phyloP scores from a whole-genome alignment of 2,888 invertebrate species.

The Hylaea fasciaria region DNA sequence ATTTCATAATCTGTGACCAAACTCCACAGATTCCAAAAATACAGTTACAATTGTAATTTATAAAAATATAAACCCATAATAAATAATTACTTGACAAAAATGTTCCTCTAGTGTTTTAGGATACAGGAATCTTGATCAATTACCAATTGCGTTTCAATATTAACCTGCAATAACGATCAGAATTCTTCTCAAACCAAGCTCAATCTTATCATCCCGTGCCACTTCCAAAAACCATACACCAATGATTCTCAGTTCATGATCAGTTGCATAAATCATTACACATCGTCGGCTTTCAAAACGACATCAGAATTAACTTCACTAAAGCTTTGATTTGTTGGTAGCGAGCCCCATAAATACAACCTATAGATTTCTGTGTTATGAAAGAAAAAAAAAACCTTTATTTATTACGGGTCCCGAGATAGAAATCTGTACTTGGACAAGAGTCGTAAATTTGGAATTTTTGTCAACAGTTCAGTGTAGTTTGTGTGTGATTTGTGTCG shows the following conservation, averaged over 20 bases:
- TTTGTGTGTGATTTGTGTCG: conserved; percentile 15
- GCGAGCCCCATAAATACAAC: conserved; percentile 66
- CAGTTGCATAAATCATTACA: conserved; percentile 69
- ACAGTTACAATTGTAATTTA: too few relatives aligned
- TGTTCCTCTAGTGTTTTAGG: too few relatives aligned
- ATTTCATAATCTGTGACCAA: too few relatives aligned
- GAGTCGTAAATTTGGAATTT: conserved; percentile 41
- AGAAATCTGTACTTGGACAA: conserved; percentile 53
- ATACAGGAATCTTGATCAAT: too few relatives aligned
- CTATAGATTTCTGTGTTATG: conserved; percentile 49
- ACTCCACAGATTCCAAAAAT: too few relatives aligned
- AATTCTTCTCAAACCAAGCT: background rate
- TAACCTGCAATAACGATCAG: too few relatives aligned
- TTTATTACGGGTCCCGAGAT: conserved; percentile 69
- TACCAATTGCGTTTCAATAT: too few relatives aligned
- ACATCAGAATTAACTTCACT: conserved; percentile 54
- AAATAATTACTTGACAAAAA: too few relatives aligned
- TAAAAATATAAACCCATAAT: too few relatives aligned
- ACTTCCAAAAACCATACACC: conserved; percentile 40
- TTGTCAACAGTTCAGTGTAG: conserved; percentile 40
- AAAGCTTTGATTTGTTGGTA: conserved; percentile 77
- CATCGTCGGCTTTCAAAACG: conserved; percentile 67
- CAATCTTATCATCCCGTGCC: conserved; percentile 1
- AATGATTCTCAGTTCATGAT: conserved; percentile 38
- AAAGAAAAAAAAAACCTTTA: conserved; percentile 68